These are phyloP conservation scores for Teleogryllus oceanicus DNA, from an alignment of 2,888 invertebrate genomes.

Conservation along the genomic window DNA sequence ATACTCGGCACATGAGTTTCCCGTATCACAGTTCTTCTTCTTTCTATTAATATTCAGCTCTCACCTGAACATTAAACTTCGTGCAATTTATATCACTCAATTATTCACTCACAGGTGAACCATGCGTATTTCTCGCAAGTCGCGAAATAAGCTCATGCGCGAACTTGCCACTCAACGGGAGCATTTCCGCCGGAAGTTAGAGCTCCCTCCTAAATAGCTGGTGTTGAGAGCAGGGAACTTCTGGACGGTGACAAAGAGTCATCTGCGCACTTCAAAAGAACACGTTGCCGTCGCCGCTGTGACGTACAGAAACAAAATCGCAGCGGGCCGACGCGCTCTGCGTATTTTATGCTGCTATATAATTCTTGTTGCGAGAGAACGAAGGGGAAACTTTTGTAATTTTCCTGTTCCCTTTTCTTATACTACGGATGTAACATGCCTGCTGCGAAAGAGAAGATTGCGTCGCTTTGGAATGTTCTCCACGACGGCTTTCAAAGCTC, in stretches of 20 bases:
- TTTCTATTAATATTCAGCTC: too few relatives aligned
- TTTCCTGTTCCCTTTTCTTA: background rate
- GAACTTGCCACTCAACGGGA: too few relatives aligned
- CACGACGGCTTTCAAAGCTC: background rate
- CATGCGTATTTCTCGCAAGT: too few relatives aligned
- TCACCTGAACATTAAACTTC: too few relatives aligned
- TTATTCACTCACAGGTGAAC: too few relatives aligned
- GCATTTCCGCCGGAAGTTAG: too few relatives aligned
- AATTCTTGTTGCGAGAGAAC: constrained; percentile 18
- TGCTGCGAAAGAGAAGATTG: background rate
- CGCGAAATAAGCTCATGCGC: too few relatives aligned
- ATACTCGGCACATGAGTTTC: too few relatives aligned
- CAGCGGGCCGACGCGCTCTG: background rate
- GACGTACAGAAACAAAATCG: background rate
- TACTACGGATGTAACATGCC: background rate
- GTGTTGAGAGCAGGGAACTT: background rate
- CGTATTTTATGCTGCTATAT: background rate
- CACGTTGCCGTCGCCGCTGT: background rate
- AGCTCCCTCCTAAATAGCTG: background rate
- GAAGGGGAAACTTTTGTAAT: background rate
- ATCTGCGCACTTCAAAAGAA: constrained; percentile 2
- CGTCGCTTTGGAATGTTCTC: background rate
- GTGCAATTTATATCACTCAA: too few relatives aligned
- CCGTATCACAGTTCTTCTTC: too few relatives aligned
- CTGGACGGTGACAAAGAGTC: background rate